phyloP scores from a whole-genome alignment of 2,888 invertebrate species.

The Nephrocerus scutellatus region DNA sequence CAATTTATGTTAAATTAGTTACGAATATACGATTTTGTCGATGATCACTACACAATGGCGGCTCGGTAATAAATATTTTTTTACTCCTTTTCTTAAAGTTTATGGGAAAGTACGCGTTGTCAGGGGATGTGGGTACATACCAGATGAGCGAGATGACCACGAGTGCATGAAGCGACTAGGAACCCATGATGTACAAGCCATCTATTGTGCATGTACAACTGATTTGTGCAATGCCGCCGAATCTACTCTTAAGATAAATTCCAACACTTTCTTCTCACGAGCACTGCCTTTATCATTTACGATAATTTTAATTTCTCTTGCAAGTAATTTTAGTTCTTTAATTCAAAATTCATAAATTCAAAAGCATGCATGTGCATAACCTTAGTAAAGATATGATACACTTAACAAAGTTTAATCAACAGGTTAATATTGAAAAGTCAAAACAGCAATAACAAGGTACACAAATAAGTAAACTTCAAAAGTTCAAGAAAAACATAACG shows the following conservation, averaged over 20 bases:
- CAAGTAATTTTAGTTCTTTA: no score
- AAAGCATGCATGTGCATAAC: no score
- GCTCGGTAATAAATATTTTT: neutral
- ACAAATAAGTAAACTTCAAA: no score
- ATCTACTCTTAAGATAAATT: constrained; percentile 28
- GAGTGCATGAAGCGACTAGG: constrained; percentile 64
- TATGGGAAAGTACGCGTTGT: constrained; percentile 69
- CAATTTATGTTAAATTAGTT: constrained; percentile 1
- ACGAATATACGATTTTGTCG: neutral
- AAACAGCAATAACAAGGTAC: no score
- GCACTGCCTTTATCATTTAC: constrained; percentile 32
- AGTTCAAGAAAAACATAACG: no score
- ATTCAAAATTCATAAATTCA: no score
- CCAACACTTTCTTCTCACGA: constrained; percentile 27
- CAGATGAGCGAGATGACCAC: constrained; percentile 55
- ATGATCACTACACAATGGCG: neutral
- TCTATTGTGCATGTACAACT: constrained; percentile 71
- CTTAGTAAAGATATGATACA: no score
- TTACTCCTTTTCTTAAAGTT: constrained; percentile 52
- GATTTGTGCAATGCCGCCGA: constrained; percentile 66
- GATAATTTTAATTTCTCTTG: no score
- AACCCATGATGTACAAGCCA: constrained; percentile 65
- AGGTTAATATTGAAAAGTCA: no score
- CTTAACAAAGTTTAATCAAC: no score
- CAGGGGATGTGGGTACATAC: constrained; percentile 72